Percentiles rank a stretch among this genome's conserved stretches.
phyloP scores from a whole-genome alignment of 2,888 invertebrate species.

The Stenotaenia linearis region DNA sequence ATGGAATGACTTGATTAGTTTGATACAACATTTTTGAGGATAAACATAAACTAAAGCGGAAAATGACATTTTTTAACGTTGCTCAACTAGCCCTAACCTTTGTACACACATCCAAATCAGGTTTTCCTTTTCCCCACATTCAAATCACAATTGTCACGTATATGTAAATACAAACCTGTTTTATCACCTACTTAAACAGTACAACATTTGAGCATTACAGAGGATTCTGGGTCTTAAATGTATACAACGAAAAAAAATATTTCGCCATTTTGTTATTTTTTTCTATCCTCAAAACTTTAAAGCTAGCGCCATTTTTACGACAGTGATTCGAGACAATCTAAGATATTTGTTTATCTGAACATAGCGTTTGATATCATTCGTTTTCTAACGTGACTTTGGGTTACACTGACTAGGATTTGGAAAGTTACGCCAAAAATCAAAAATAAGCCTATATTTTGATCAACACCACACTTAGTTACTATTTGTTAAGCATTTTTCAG shows the following conservation, averaged over 20 bases:
- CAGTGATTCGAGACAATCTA: not conserved
- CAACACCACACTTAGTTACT: not conserved
- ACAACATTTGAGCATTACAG: not conserved
- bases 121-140: not conserved
- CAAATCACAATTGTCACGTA: not conserved
- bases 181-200: not conserved
- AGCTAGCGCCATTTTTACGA: not conserved
- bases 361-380: not conserved
- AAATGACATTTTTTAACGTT: not conserved
- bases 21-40: not conserved
- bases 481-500: not conserved
- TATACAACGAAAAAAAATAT: not conserved
- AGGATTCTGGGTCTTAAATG: not conserved
- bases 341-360: not conserved
- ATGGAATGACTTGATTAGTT: slow-evolving; percentile 29
- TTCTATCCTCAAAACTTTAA: not conserved
- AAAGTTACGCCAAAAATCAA: not conserved
- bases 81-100: not conserved
- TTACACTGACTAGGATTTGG: not conserved
- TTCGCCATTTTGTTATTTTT: not conserved
- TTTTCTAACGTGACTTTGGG: not conserved
- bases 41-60: not conserved
- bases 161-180: not conserved
- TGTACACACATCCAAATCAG: not conserved
- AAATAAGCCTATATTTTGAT: not conserved